Conservation (phyloP, 2,888 invertebrate genomes). For the Lapara coniferarum region DNA sequence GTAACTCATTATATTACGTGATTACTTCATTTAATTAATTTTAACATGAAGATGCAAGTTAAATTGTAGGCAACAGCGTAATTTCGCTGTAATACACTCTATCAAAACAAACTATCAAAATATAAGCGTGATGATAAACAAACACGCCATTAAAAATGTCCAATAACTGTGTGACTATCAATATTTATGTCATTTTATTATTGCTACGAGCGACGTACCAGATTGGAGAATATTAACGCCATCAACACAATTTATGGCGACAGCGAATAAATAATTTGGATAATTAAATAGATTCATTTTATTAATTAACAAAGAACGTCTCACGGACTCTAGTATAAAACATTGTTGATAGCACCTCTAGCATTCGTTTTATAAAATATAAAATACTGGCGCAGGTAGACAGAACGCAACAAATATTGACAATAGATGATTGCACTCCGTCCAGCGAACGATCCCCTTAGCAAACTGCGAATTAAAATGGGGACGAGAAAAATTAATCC, state of each 20-base stretch:
- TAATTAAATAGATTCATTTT: neutral
- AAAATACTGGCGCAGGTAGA: slow-evolving; percentile 70
- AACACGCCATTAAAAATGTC: slow-evolving; percentile 23
- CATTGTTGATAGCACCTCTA: neutral
- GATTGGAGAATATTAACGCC: slow-evolving; percentile 28
- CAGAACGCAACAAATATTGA: slow-evolving; percentile 77
- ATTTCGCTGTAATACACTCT: neutral
- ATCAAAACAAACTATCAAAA: slow-evolving; percentile 38
- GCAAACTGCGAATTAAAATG: slow-evolving; percentile 80
- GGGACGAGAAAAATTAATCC: slow-evolving; percentile 84
- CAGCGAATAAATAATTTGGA: neutral
- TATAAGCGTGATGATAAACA: slow-evolving; percentile 30
- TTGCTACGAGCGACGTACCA: slow-evolving; percentile 26
- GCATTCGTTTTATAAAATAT: slow-evolving; percentile 44
- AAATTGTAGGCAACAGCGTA: neutral
- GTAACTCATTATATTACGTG: neutral
- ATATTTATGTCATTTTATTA: slow-evolving; percentile 30
- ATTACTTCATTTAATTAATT: too few species aligned
- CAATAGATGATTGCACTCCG: slow-evolving; percentile 78
- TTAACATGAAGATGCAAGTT: neutral
- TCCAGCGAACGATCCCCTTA: slow-evolving; percentile 74
- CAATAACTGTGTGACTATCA: slow-evolving; percentile 27
- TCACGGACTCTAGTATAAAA: neutral
- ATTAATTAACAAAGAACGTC: neutral
- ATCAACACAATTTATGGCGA: slow-evolving; percentile 29